These are phyloP conservation scores for Limnephilus rhombicus DNA, from an alignment of 2,888 invertebrate genomes.

Conservation along the genomic window DNA sequence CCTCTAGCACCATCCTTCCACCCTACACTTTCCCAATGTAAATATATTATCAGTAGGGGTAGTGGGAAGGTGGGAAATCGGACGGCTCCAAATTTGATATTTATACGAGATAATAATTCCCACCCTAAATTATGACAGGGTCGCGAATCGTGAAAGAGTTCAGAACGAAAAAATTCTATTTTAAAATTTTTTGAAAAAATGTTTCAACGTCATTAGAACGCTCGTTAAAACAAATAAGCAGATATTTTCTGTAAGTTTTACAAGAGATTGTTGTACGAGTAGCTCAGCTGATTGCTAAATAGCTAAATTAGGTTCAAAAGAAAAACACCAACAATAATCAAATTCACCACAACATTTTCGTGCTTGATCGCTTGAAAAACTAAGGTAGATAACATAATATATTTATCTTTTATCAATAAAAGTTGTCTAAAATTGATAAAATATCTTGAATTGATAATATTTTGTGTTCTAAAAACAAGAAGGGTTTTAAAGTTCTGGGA, in stretches of 20 bases:
- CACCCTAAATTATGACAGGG: neutral
- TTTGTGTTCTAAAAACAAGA: no score
- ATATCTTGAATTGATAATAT: no score
- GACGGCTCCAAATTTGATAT: slow-evolving; percentile 15
- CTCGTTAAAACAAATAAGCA: neutral
- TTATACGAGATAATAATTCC: neutral
- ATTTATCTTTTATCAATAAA: no score
- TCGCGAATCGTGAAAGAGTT: neutral
- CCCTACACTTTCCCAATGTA: slow-evolving; percentile 12
- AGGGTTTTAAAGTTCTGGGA: no score
- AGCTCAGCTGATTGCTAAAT: neutral
- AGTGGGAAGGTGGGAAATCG: neutral
- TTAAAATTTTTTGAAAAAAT: neutral
- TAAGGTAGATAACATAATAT: no score
- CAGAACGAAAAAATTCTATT: neutral
- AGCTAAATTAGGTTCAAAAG: no score
- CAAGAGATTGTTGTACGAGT: neutral
- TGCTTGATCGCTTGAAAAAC: no score
- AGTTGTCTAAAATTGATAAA: no score
- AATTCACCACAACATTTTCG: no score
- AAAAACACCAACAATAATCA: no score
- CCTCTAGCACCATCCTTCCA: neutral
- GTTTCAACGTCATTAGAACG: neutral
- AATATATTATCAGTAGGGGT: neutral
- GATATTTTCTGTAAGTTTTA: neutral